Evolutionary conservation across 2,888 invertebrate genomes (phyloP).

Genomic region (Archips xylosteana): DNA sequence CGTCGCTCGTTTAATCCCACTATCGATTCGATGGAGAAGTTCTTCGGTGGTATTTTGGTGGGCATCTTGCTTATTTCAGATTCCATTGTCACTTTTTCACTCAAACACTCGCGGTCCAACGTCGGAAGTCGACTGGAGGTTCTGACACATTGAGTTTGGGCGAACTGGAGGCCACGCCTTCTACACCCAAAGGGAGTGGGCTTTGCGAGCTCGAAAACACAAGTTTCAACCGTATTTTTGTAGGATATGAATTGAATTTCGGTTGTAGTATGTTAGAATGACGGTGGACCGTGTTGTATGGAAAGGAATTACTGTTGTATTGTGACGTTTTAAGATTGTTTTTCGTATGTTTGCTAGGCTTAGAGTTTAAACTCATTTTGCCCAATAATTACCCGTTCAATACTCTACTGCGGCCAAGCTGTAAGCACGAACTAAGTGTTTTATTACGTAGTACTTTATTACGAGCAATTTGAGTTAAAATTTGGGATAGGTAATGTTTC

Average conservation of each 20-base stretch:
- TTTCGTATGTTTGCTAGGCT: background rate
- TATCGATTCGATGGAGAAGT: conserved; percentile 88
- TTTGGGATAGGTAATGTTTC: background rate
- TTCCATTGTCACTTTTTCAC: conserved; percentile 64
- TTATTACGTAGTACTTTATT: conserved; percentile 37
- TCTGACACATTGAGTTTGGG: background rate
- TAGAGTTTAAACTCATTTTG: conserved; percentile 36
- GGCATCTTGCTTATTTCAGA: conserved; percentile 77
- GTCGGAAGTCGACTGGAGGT: conserved; percentile 24
- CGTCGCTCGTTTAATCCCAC: conserved; percentile 76
- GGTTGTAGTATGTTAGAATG: background rate
- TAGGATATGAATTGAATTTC: background rate
- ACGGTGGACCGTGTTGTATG: background rate
- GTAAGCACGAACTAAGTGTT: conserved; percentile 38
- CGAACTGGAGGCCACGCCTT: conserved; percentile 24
- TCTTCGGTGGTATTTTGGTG: conserved; percentile 83
- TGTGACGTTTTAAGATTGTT: background rate
- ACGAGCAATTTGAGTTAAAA: conserved; percentile 31
- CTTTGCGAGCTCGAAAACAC: background rate
- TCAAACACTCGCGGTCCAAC: conserved; percentile 27
- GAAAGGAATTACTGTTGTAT: conserved; percentile 2
- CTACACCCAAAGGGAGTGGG: conserved; percentile 8
- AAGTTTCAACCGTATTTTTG: background rate
- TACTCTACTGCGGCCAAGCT: conserved; percentile 36
- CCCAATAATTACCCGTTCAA: conserved; percentile 41